phyloP scores from a whole-genome alignment of 2,797 vertebrate genomes.

The Dicrostonyx torquatus region DNA sequence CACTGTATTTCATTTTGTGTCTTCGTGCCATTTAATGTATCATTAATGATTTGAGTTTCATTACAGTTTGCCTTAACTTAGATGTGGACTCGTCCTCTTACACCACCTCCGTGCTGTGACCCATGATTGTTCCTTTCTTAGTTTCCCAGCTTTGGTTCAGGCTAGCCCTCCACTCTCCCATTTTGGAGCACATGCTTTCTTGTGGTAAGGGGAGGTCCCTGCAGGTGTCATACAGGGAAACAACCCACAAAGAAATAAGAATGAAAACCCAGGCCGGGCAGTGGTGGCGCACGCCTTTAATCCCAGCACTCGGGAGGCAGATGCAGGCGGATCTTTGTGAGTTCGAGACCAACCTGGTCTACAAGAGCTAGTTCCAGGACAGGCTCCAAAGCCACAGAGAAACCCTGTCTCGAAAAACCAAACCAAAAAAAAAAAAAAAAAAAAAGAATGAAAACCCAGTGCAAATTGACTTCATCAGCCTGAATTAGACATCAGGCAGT shows the following conservation, averaged over 20 bases:
- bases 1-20: neutral
- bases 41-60: slow-evolving; percentile 19
- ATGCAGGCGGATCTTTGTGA: too few relatives aligned
- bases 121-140: neutral
- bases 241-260: neutral
- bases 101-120: neutral
- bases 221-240: neutral
- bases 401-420: too few relatives aligned
- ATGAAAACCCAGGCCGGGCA: neutral
- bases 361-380: too few relatives aligned
- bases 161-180: neutral
- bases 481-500: neutral
- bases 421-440: too few relatives aligned
- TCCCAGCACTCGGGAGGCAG: too few relatives aligned
- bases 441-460: neutral
- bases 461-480: neutral
- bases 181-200: neutral
- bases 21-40: neutral
- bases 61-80: neutral
- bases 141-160: neutral
- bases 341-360: too few relatives aligned
- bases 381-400: too few relatives aligned
- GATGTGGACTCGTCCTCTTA: neutral
- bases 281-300: too few relatives aligned
- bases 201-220: neutral